Conservation (phyloP, 2,888 invertebrate species). For the Drosophila aldrichi region DNA sequence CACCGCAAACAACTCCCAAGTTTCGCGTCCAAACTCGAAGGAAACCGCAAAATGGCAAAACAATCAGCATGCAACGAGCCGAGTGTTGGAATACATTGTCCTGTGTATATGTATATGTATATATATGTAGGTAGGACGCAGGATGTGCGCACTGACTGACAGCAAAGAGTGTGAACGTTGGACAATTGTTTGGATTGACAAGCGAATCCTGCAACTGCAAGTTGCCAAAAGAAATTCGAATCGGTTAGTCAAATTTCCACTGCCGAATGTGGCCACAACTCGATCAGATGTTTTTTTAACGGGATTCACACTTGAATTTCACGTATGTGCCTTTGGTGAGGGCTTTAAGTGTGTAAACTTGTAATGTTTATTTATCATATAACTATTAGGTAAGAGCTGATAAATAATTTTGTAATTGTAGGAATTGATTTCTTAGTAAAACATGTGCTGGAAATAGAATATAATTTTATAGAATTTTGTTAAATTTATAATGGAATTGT, state of each 20-base stretch:
- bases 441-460: too few relatives aligned
- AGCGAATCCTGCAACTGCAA: conserved; percentile 27
- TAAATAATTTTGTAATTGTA: too few relatives aligned
- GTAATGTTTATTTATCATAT: too few relatives aligned
- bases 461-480: too few relatives aligned
- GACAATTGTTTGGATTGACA: conserved; percentile 52
- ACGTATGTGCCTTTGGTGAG: not conserved
- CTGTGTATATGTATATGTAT: not conserved
- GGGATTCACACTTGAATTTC: conserved; percentile 22
- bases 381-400: too few relatives aligned
- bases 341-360: not conserved
- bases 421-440: not conserved
- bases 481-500: too few relatives aligned
- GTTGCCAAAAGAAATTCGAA: conserved; percentile 18
- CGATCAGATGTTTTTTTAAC: conserved; percentile 21
- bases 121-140: not conserved
- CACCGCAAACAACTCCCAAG: conserved; percentile 34
- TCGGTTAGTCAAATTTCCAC: conserved; percentile 38
- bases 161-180: conserved; percentile 18
- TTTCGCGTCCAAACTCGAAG: conserved; percentile 27
- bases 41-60: conserved; percentile 77
- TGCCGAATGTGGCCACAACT: conserved; percentile 1
- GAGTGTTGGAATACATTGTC: conserved; percentile 32
- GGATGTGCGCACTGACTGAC: conserved; percentile 27
- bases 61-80: conserved; percentile 72